Conservation (phyloP, 2,797 vertebrate species). For the Cyclura pinguis region DNA sequence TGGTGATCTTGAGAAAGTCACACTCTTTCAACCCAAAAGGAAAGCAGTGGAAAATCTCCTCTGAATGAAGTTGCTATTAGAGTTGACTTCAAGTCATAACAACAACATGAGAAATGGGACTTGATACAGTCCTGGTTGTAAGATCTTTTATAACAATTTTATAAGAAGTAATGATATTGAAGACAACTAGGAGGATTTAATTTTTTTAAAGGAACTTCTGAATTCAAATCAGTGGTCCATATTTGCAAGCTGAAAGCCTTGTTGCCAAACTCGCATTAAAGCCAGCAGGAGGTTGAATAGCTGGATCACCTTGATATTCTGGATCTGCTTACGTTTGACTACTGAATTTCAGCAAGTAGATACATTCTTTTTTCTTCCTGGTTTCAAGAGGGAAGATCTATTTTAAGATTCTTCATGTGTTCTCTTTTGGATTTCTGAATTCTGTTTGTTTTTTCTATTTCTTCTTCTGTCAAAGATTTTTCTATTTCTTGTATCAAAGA, state of each 20-base stretch:
- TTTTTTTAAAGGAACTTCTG: neutral
- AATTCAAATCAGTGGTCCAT: neutral
- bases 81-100: too few species aligned
- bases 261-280: neutral
- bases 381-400: neutral
- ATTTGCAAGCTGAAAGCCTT: neutral
- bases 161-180: neutral
- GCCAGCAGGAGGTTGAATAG: neutral
- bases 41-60: too few species aligned
- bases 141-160: neutral
- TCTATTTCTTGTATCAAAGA: neutral
- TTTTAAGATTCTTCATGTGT: neutral
- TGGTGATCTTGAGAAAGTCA: too few species aligned
- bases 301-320: slow-evolving; percentile 27
- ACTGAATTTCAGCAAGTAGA: neutral
- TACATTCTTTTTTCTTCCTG: neutral
- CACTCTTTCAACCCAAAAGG: too few species aligned
- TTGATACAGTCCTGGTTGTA: neutral
- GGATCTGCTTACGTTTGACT: neutral
- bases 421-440: neutral
- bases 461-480: neutral
- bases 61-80: too few species aligned
- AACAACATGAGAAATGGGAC: neutral
- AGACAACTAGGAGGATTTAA: neutral
- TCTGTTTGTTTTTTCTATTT: neutral